Conservation (phyloP, 2,888 invertebrate species). For the Lycaena phlaeas region DNA sequence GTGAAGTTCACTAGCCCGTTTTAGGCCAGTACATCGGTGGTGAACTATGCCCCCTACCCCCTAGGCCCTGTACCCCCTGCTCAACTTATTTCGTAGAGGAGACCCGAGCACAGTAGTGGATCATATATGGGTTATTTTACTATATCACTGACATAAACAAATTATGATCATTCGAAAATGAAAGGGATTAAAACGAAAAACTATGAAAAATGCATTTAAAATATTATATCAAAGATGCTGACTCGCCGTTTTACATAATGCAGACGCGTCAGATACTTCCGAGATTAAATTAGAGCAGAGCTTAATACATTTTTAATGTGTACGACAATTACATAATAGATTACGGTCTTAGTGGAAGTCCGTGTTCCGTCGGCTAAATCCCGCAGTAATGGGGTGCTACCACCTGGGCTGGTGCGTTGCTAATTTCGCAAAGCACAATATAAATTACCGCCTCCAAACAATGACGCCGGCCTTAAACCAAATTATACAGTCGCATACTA, state of each 20-base stretch:
- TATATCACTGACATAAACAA: no score
- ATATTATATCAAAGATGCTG: slow-evolving; percentile 2
- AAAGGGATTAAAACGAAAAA: no score
- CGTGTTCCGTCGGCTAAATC: slow-evolving; percentile 42
- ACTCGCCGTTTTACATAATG: slow-evolving; percentile 1
- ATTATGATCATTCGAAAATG: no score
- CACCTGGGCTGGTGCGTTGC: slow-evolving; percentile 48
- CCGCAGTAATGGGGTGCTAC: slow-evolving; percentile 46
- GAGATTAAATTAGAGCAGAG: slow-evolving; percentile 20
- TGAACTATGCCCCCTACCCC: no score
- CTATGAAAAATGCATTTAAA: no score
- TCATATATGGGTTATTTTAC: no score
- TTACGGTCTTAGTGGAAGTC: slow-evolving; percentile 38
- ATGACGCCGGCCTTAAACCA: slow-evolving; percentile 35
- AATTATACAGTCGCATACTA: slow-evolving; percentile 37
- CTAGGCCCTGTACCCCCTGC: no score
- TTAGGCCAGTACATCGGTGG: no score
- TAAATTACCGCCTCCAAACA: slow-evolving; percentile 60
- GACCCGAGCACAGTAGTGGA: no score
- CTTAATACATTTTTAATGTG: slow-evolving; percentile 46
- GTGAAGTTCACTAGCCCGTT: no score
- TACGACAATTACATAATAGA: slow-evolving; percentile 49
- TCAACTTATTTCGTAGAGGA: no score
- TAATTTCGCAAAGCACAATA: slow-evolving; percentile 60
- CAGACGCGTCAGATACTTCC: slow-evolving; percentile 5